phyloP scores from a whole-genome alignment of 2,888 invertebrate species.

The Arenicola marina region DNA sequence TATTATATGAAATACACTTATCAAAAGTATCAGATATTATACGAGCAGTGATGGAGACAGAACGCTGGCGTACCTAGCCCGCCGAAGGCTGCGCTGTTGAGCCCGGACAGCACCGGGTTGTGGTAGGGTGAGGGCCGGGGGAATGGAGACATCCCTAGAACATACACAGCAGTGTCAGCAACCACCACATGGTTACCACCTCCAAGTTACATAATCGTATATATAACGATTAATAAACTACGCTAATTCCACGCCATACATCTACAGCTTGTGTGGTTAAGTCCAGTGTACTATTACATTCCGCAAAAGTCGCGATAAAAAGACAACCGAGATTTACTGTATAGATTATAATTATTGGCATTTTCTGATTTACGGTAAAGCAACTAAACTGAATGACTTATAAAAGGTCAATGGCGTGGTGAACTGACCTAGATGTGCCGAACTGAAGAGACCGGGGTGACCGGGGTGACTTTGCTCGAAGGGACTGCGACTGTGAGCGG shows the following conservation, averaged over 20 bases:
- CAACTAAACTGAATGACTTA: background rate
- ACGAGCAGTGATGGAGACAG: background rate
- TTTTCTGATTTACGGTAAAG: too few species aligned
- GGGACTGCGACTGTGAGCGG: constrained; percentile 17
- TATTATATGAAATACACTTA: background rate
- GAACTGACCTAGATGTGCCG: constrained; percentile 2
- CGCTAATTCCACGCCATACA: background rate
- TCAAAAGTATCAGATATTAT: background rate
- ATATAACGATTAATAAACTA: background rate
- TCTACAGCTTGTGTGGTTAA: background rate
- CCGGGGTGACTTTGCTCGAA: constrained; percentile 18
- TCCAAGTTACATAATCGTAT: too few species aligned
- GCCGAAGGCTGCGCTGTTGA: constrained; percentile 38
- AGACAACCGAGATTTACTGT: too few species aligned
- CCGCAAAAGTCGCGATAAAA: too few species aligned
- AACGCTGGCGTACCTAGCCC: constrained; percentile 43
- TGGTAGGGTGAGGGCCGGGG: constrained; percentile 53
- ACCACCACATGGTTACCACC: too few species aligned
- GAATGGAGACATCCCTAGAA: constrained; percentile 45
- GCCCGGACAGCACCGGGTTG: constrained; percentile 39
- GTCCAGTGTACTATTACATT: background rate
- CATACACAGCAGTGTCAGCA: background rate
- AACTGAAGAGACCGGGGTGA: constrained; percentile 5
- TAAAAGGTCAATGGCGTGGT: background rate
- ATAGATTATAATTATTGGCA: too few species aligned